phyloP scores from a whole-genome alignment of 2,113 vertebrate species.

The Monarcha castaneiventris region DNA sequence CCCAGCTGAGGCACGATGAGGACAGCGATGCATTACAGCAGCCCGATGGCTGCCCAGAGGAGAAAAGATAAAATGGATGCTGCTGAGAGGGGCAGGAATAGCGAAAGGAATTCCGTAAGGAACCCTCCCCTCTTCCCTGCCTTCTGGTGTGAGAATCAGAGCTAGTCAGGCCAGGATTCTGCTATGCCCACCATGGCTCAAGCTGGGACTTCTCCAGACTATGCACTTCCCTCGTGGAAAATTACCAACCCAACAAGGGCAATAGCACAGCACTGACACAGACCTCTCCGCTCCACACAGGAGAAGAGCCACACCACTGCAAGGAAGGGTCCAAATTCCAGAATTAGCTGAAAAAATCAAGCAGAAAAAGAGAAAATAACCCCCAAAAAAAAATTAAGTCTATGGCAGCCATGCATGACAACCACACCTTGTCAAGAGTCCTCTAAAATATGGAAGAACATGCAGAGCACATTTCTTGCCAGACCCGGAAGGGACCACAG shows the following conservation, averaged over 20 bases:
- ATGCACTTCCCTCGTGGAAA: neutral
- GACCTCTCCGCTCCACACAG: neutral
- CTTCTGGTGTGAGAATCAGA: neutral
- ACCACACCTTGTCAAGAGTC: fast-evolving
- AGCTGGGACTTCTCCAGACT: neutral
- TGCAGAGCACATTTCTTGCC: neutral
- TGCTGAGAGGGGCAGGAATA: neutral
- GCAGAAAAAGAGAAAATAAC: neutral
- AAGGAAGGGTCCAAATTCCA: neutral
- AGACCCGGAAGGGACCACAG: neutral
- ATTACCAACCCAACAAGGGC: fast-evolving
- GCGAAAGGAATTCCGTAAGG: neutral
- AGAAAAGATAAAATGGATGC: neutral
- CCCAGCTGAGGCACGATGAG: neutral
- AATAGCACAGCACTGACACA: neutral
- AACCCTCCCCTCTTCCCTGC: neutral
- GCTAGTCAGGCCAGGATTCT: neutral
- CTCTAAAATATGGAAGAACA: neutral
- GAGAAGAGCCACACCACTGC: neutral
- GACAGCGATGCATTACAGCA: neutral
- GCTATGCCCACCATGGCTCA: neutral
- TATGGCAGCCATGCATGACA: neutral
- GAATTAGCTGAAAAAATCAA: neutral
- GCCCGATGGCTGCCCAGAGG: fast-evolving
- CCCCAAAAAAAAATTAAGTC: neutral